Percentiles rank a stretch among this genome's conserved stretches.
Conservation (phyloP, 2,797 vertebrate genomes). For the Gobio occitaniae region DNA sequence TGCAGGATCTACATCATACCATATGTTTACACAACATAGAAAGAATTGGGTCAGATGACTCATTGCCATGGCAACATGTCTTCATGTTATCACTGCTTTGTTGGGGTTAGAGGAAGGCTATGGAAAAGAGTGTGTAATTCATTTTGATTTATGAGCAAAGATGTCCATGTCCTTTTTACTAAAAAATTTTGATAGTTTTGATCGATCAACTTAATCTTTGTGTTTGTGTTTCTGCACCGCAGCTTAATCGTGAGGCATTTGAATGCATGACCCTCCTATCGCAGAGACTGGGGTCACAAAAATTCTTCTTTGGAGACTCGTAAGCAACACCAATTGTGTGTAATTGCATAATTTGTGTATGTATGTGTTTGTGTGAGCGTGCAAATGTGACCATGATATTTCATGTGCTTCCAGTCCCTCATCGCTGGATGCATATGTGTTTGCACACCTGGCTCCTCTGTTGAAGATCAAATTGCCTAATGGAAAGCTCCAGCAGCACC, state of each 20-base stretch:
- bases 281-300: conserved; percentile 87
- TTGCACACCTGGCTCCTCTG: conserved; percentile 87
- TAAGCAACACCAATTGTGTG: conserved; percentile 68
- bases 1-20: not conserved
- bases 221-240: conserved; percentile 27
- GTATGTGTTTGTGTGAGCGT: conserved; percentile 59
- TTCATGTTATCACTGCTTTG: conserved; percentile 78
- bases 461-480: conserved; percentile 87
- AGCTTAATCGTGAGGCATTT: conserved; percentile 87
- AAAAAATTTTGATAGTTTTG: conserved; percentile 65
- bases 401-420: conserved; percentile 79
- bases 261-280: conserved; percentile 93
- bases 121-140: conserved; percentile 66
- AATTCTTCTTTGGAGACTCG: conserved; percentile 96
- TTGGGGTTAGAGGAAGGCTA: conserved; percentile 78
- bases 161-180: not conserved
- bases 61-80: conserved; percentile 43
- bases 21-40: conserved; percentile 52
- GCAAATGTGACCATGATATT: not conserved
- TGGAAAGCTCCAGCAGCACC: conserved; percentile 88
- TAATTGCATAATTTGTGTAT: not conserved
- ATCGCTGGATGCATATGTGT: conserved; percentile 90
- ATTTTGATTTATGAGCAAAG: not conserved
- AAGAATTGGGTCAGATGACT: conserved; percentile 42
- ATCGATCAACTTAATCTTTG: not conserved